Evolutionary conservation across 2,888 invertebrate genomes (phyloP).

Genomic region (Acanthoscelides obtectus): DNA sequence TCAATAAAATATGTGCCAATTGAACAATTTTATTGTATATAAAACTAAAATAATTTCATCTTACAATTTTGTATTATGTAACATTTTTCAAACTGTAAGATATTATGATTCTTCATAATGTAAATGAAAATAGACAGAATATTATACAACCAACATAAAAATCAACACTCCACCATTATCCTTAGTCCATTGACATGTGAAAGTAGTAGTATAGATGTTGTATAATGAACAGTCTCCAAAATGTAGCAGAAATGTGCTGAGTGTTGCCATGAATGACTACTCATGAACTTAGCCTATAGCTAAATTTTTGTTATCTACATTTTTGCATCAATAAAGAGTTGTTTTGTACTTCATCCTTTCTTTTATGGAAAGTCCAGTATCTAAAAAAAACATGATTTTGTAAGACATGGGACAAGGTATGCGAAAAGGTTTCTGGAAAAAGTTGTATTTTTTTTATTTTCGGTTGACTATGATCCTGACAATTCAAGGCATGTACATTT

Average conservation of each 20-base stretch:
- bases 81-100: not conserved
- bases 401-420: too few species aligned
- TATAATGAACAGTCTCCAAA: not conserved
- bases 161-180: too few species aligned
- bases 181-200: too few species aligned
- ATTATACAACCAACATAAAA: too few species aligned
- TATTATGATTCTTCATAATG: not conserved
- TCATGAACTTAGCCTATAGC: not conserved
- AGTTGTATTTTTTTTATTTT: too few species aligned
- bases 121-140: too few species aligned
- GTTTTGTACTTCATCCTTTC: not conserved
- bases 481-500: too few species aligned
- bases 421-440: too few species aligned
- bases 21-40: not conserved
- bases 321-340: not conserved
- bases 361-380: constrained; percentile 22
- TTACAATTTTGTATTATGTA: not conserved
- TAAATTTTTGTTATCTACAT: not conserved
- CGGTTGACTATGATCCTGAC: too few species aligned
- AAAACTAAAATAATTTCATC: not conserved
- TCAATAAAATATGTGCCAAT: not conserved
- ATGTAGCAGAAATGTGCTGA: not conserved
- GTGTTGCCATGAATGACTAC: not conserved
- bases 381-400: constrained; percentile 11
- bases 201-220: too few species aligned